Evolutionary conservation across 2,113 vertebrate species (phyloP).

Genomic region (Perccottus glenii): DNA sequence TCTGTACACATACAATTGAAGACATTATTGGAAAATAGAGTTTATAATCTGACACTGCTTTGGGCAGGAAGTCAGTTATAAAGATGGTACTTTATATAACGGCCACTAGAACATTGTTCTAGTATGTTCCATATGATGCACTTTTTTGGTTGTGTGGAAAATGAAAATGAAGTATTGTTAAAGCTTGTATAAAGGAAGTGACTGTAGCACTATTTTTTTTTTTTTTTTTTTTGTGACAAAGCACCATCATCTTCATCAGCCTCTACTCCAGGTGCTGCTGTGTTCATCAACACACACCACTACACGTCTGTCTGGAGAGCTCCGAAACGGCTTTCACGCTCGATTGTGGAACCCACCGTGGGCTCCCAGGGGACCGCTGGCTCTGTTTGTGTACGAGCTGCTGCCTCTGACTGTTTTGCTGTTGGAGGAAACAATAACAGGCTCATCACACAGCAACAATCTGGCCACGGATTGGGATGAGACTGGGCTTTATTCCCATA

Average conservation of each 20-base stretch:
- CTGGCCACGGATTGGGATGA: slow-evolving; percentile 27
- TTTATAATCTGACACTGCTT: not conserved
- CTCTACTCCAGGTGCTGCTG: slow-evolving; percentile 33
- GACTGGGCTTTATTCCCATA: slow-evolving; percentile 39
- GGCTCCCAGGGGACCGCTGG: slow-evolving; percentile 62
- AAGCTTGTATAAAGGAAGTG: slow-evolving; percentile 24
- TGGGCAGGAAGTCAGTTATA: too few relatives aligned
- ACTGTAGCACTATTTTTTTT: slow-evolving; percentile 36
- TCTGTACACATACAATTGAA: too few relatives aligned
- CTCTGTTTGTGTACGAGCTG: slow-evolving; percentile 69
- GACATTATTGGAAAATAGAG: too few relatives aligned
- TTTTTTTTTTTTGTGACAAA: slow-evolving; percentile 25
- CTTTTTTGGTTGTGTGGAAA: not conserved
- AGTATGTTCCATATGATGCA: too few relatives aligned
- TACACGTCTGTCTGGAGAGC: slow-evolving; percentile 36
- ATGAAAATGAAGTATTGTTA: not conserved
- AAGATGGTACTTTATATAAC: too few relatives aligned
- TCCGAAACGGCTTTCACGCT: slow-evolving; percentile 49
- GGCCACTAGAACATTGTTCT: too few relatives aligned
- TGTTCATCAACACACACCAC: slow-evolving; percentile 25
- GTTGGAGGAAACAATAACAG: slow-evolving; percentile 69
- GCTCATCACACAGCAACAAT: slow-evolving; percentile 63
- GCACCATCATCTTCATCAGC: slow-evolving; percentile 44
- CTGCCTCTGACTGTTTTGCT: slow-evolving; percentile 65
- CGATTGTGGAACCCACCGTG: slow-evolving; percentile 48